These are phyloP conservation scores for Megalopta genalis DNA, from an alignment of 1,140 invertebrate genomes.

Conservation along the genomic window DNA sequence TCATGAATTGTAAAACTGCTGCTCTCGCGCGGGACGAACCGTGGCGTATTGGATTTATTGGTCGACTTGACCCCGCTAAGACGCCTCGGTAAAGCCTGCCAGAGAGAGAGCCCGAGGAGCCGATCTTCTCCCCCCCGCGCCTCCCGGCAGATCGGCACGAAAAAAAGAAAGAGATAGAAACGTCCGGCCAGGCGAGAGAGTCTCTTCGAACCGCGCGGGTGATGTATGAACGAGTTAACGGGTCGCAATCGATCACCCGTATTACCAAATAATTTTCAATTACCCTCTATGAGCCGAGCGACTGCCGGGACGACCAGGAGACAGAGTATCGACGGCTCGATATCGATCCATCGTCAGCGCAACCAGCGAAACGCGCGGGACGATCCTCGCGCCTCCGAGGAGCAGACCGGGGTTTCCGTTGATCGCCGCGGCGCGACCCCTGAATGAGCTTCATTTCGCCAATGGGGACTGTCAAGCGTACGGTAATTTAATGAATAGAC, in stretches of 20 bases:
- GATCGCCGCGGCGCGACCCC: conserved; percentile 10
- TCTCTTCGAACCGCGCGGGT: conserved; percentile 49
- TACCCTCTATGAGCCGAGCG: conserved; percentile 68
- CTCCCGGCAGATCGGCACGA: conserved; percentile 6
- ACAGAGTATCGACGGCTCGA: conserved; percentile 34
- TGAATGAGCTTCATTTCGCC: background rate
- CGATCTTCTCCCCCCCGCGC: background rate
- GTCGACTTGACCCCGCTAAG: conserved; percentile 77
- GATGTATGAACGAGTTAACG: conserved; percentile 78
- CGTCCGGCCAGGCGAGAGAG: conserved; percentile 30
- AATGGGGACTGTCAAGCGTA: background rate
- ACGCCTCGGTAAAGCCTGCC: conserved; percentile 58
- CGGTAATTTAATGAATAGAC: background rate
- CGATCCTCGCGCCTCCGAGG: too few relatives aligned
- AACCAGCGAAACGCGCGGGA: too few relatives aligned
- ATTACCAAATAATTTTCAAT: conserved; percentile 79
- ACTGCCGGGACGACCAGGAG: conserved; percentile 21
- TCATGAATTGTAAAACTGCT: conserved; percentile 79
- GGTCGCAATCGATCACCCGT: conserved; percentile 73
- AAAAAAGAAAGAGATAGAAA: conserved; percentile 35
- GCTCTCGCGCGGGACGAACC: conserved; percentile 76
- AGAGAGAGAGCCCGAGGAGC: conserved; percentile 46
- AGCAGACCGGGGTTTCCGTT: background rate
- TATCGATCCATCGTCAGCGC: conserved; percentile 38
- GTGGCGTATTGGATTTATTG: conserved; percentile 79